phyloP scores from a whole-genome alignment of 2,888 invertebrate genomes.

The Reticulitermes lucifugus region DNA sequence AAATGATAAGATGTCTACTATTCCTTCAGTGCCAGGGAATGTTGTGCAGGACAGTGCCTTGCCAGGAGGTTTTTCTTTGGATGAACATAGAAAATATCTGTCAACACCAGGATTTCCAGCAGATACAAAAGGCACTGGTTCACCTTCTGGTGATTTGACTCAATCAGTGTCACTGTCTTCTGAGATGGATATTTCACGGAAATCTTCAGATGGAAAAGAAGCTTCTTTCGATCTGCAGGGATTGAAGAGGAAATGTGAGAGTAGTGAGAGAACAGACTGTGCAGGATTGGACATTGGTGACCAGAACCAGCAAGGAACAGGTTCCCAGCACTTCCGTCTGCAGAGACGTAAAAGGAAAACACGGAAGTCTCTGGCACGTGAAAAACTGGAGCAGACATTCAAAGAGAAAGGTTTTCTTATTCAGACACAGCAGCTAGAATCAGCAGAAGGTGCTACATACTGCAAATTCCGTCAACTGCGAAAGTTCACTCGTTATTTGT shows the following conservation, averaged over 20 bases:
- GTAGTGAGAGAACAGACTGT: slow-evolving; percentile 14
- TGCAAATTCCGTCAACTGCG: slow-evolving; percentile 92
- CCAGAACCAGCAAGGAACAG: slow-evolving; percentile 6
- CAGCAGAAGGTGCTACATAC: slow-evolving; percentile 93
- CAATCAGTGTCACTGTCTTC: not conserved
- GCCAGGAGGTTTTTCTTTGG: slow-evolving; percentile 6
- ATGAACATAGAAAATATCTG: slow-evolving; percentile 25
- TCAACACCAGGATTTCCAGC: not conserved
- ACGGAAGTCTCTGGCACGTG: slow-evolving; percentile 84
- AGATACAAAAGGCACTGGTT: slow-evolving; percentile 1
- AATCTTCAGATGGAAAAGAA: slow-evolving; percentile 25
- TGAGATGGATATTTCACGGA: slow-evolving; percentile 17
- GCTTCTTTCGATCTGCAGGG: slow-evolving; percentile 53
- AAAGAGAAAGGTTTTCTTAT: slow-evolving; percentile 93
- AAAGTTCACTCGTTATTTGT: slow-evolving; percentile 91
- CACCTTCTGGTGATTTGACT: not conserved
- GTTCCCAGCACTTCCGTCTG: slow-evolving; percentile 46
- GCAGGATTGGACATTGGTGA: not conserved
- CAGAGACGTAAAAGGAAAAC: slow-evolving; percentile 77
- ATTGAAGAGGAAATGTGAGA: slow-evolving; percentile 28
- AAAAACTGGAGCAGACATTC: slow-evolving; percentile 91
- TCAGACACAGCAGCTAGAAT: slow-evolving; percentile 92
- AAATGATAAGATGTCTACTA: slow-evolving; percentile 38
- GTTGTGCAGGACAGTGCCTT: not conserved
- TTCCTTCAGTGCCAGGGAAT: not conserved